phyloP scores from a whole-genome alignment of 2,888 invertebrate genomes.

The Parnassius orleans region DNA sequence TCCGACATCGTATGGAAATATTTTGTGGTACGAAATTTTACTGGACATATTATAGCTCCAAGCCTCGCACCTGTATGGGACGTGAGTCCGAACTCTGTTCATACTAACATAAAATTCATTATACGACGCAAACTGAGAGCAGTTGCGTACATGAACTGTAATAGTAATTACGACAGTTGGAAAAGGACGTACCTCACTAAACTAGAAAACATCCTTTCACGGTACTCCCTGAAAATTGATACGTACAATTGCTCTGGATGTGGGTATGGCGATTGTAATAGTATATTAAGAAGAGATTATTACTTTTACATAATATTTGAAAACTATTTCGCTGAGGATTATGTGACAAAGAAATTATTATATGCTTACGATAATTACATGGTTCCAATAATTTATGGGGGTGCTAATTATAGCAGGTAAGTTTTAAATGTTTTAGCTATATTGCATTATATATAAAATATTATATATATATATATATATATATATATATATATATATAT shows the following conservation, averaged over 20 bases:
- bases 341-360: slow-evolving; percentile 55
- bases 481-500: too few relatives aligned
- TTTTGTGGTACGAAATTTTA: slow-evolving; percentile 46
- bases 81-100: slow-evolving; percentile 31
- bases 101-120: slow-evolving; percentile 36
- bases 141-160: slow-evolving; percentile 53
- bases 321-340: slow-evolving; percentile 61
- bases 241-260: slow-evolving; percentile 48
- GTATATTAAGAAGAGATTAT: slow-evolving; percentile 49
- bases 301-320: slow-evolving; percentile 59
- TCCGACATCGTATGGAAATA: slow-evolving; percentile 55
- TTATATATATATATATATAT: too few relatives aligned
- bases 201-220: slow-evolving; percentile 52
- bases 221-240: slow-evolving; percentile 50
- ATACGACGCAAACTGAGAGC: slow-evolving; percentile 48
- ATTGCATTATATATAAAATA: neutral
- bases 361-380: slow-evolving; percentile 78
- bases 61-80: slow-evolving; percentile 40
- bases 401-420: slow-evolving; percentile 80
- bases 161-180: slow-evolving; percentile 43
- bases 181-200: slow-evolving; percentile 46
- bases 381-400: slow-evolving; percentile 85
- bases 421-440: neutral
- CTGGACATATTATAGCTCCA: slow-evolving; percentile 47
- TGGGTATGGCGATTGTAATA: slow-evolving; percentile 37